Percentiles rank a stretch among this genome's conserved stretches.
These are phyloP conservation scores for Cepaea hortensis DNA, from an alignment of 2,888 invertebrate genomes.

Conservation along the genomic window DNA sequence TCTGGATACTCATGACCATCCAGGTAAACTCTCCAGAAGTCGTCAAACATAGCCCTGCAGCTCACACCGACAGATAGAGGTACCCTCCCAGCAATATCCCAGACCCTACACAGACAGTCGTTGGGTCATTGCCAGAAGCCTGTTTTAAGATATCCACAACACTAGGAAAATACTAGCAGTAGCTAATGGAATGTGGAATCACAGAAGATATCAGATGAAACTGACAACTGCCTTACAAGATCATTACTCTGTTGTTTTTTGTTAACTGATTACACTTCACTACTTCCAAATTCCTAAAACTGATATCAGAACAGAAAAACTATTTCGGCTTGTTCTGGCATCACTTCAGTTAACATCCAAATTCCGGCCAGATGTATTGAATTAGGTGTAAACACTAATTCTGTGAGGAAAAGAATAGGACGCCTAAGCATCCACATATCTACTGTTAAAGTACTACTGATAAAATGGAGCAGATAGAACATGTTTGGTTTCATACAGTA, in stretches of 20 bases:
- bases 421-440: slow-evolving; percentile 19
- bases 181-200: slow-evolving; percentile 36
- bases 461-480: background rate
- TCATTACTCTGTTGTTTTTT: no score
- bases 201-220: background rate
- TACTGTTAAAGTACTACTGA: slow-evolving; percentile 17
- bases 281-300: no score
- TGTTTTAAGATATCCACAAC: background rate
- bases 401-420: no score
- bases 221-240: background rate
- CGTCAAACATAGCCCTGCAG: slow-evolving; percentile 9
- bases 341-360: no score
- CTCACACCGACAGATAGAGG: background rate
- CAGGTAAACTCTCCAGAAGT: slow-evolving; percentile 1
- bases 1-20: background rate
- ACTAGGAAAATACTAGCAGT: slow-evolving; percentile 17
- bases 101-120: background rate
- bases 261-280: no score
- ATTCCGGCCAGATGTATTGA: no score
- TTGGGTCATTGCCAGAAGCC: background rate
- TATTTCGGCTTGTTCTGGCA: no score
- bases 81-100: slow-evolving; percentile 21
- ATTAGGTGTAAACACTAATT: no score
- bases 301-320: no score
- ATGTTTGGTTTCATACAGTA: no score